Percentiles rank a stretch among this genome's conserved stretches.
Conservation (phyloP, 2,888 invertebrate species). For the Drosophila picticornis region DNA sequence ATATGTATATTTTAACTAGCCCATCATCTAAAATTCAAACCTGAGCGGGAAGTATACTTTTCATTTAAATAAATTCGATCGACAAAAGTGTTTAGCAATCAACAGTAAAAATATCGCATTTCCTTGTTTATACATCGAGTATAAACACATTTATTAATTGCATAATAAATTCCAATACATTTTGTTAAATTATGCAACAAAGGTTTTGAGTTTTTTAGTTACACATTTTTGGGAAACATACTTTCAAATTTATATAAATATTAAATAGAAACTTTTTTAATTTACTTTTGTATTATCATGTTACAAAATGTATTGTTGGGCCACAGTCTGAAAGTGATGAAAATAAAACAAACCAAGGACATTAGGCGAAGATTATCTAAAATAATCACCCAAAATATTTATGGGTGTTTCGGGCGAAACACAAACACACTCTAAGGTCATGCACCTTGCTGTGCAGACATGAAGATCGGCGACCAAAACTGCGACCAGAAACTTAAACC, state of each 20-base stretch:
- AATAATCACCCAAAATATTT: conserved; percentile 83
- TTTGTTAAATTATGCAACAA: neutral
- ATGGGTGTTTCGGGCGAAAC: conserved; percentile 69
- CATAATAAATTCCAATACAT: neutral
- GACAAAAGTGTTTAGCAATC: neutral
- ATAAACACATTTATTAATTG: neutral
- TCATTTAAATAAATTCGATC: neutral
- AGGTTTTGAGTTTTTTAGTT: neutral
- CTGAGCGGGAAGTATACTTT: too few species aligned
- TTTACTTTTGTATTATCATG: neutral
- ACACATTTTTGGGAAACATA: neutral
- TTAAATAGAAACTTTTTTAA: neutral
- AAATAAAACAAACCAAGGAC: conserved; percentile 68
- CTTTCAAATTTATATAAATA: neutral
- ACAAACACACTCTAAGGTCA: conserved; percentile 61
- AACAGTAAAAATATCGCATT: neutral
- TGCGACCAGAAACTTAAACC: conserved; percentile 79
- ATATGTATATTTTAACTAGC: neutral
- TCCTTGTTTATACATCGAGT: neutral
- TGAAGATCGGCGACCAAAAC: conserved; percentile 74
- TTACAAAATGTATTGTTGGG: neutral
- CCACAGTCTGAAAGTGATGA: conserved; percentile 6
- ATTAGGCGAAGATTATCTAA: conserved; percentile 78
- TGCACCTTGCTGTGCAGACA: conserved; percentile 76
- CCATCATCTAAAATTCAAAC: neutral